Evolutionary conservation across 2,113 vertebrate species (phyloP).

Genomic region (Hemiprocne comata): DNA sequence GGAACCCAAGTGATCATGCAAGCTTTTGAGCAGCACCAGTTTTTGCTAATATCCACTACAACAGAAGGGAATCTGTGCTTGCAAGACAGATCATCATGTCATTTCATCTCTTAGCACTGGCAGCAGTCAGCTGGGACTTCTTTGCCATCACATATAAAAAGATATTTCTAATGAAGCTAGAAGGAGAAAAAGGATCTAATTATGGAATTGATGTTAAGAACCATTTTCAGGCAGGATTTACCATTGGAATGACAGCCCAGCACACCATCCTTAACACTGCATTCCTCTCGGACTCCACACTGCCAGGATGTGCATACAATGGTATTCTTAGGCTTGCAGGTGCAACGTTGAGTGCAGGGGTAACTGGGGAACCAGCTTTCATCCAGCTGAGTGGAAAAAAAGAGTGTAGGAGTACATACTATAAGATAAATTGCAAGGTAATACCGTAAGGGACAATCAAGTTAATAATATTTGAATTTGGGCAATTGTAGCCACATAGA

Average conservation of each 20-base stretch:
- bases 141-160: not conserved
- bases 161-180: not conserved
- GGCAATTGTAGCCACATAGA: not conserved
- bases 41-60: not conserved
- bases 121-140: not conserved
- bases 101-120: not conserved
- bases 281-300: conserved; percentile 84
- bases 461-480: not conserved
- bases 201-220: not conserved
- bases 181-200: not conserved
- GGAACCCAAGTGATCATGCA: not conserved
- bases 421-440: not conserved
- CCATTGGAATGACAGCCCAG: conserved; percentile 85
- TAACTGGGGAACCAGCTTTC: conserved; percentile 81
- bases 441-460: not conserved
- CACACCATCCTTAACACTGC: conserved; percentile 81
- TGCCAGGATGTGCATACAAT: conserved; percentile 81
- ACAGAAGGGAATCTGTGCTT: not conserved
- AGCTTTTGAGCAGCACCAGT: not conserved
- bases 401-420: not conserved
- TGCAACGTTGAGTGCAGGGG: conserved; percentile 83
- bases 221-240: conserved; percentile 43
- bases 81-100: not conserved
- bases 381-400: conserved; percentile 70
- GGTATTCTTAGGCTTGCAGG: conserved; percentile 67